Evolutionary conservation across 1,140 invertebrate species (phyloP).

Genomic region (Anthonomus grandis): DNA sequence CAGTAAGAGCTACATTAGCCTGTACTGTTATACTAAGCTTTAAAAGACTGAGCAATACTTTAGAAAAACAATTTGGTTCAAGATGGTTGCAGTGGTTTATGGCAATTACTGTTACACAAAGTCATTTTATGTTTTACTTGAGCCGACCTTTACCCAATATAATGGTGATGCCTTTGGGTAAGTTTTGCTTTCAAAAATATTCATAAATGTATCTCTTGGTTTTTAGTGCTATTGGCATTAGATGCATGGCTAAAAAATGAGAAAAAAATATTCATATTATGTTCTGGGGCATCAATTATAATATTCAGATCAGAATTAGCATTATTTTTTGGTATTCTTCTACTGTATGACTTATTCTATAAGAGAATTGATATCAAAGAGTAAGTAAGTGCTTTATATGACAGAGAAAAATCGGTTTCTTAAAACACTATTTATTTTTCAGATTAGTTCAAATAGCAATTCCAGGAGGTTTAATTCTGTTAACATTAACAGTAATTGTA

Average conservation of each 20-base stretch:
- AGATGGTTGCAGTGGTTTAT: slow-evolving; percentile 80
- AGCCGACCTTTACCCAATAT: slow-evolving; percentile 94
- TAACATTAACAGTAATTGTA: slow-evolving; percentile 71
- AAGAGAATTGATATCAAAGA: slow-evolving; percentile 54
- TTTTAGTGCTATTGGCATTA: slow-evolving; percentile 79
- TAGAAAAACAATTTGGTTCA: slow-evolving; percentile 74
- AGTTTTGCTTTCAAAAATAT: slow-evolving; percentile 28
- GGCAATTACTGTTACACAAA: slow-evolving; percentile 84
- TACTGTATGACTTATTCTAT: slow-evolving; percentile 73
- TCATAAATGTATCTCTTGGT: background rate
- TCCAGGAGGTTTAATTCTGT: slow-evolving; percentile 65
- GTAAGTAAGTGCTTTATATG: slow-evolving; percentile 42
- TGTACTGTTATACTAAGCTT: slow-evolving; percentile 72
- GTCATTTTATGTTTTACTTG: slow-evolving; percentile 97
- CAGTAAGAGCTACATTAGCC: slow-evolving; percentile 81
- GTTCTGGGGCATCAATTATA: slow-evolving; percentile 81
- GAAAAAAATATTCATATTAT: slow-evolving; percentile 73
- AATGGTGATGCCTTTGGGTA: slow-evolving; percentile 90
- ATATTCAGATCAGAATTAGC: slow-evolving; percentile 90
- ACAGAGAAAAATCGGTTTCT: background rate
- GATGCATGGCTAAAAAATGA: slow-evolving; percentile 80
- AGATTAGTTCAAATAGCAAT: slow-evolving; percentile 70
- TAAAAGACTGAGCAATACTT: slow-evolving; percentile 65
- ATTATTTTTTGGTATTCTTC: slow-evolving; percentile 82
- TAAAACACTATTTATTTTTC: slow-evolving; percentile 42